Conservation (phyloP, 1,140 invertebrate species). For the Helicoverpa armigera region DNA sequence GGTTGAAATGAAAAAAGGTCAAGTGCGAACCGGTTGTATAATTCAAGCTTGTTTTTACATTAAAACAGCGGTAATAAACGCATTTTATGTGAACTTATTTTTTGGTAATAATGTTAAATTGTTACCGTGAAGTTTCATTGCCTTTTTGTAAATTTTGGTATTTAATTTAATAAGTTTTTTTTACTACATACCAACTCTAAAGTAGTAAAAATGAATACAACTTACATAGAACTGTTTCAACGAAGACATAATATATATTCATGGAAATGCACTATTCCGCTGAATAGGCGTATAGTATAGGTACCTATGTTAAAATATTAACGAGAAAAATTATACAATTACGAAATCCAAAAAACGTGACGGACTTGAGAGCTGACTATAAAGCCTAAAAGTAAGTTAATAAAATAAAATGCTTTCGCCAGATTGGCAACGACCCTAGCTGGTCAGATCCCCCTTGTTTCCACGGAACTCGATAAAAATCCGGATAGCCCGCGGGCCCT, state of each 20-base stretch:
- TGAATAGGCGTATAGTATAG: too few relatives aligned
- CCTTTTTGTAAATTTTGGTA: not conserved
- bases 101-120: conserved; percentile 38
- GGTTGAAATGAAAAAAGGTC: conserved; percentile 67
- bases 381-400: not conserved
- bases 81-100: conserved; percentile 19
- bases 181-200: too few relatives aligned
- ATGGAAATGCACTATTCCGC: too few relatives aligned
- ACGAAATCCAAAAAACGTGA: too few relatives aligned
- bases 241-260: too few relatives aligned
- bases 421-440: not conserved
- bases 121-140: conserved; percentile 18
- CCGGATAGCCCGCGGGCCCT: conserved; percentile 7
- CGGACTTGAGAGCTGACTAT: not conserved
- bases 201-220: too few relatives aligned
- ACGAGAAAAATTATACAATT: too few relatives aligned
- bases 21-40: conserved; percentile 57
- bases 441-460: not conserved
- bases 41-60: conserved; percentile 38
- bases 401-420: not conserved
- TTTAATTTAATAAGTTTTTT: too few relatives aligned
- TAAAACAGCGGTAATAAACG: conserved; percentile 20
- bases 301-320: too few relatives aligned
- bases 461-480: conserved; percentile 25
- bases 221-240: too few relatives aligned